A percentile compares a stretch with the other conserved stretches of the same genome.
Evolutionary conservation across 2,113 vertebrate genomes (phyloP).

Genomic region (Grammomys dolichurus): DNA sequence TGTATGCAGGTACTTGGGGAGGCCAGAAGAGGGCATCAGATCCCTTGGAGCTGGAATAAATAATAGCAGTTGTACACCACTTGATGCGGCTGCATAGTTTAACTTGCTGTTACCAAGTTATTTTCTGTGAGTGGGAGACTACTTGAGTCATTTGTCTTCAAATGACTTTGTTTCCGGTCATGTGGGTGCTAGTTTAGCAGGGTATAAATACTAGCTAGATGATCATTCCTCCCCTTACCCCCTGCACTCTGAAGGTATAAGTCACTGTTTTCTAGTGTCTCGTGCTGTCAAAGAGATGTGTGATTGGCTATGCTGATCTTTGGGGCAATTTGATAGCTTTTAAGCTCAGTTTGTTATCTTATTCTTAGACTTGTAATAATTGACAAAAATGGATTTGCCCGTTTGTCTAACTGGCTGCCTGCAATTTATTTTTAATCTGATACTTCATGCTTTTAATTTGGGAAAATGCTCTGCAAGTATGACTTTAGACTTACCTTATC

Average conservation of each 20-base stretch:
- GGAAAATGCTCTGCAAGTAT: not conserved
- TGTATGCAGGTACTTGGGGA: not conserved
- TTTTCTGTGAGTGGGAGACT: not conserved
- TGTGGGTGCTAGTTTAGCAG: not conserved
- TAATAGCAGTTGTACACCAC: too few species aligned
- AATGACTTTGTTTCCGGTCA: not conserved
- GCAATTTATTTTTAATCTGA: conserved; percentile 15
- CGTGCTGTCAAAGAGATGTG: not conserved
- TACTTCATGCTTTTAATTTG: not conserved
- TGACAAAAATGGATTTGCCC: not conserved
- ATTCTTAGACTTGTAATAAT: not conserved
- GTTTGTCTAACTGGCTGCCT: not conserved
- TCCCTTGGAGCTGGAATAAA: not conserved
- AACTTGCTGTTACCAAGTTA: not conserved
- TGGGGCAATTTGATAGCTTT: not conserved
- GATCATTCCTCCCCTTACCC: not conserved
- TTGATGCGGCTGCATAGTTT: not conserved
- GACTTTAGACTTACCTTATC: not conserved
- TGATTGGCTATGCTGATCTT: not conserved
- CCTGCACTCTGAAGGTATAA: not conserved
- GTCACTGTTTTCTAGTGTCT: not conserved
- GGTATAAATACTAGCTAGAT: not conserved
- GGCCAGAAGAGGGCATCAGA: not conserved
- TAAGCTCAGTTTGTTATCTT: not conserved
- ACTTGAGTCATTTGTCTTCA: not conserved